These are phyloP conservation scores for Alaudala cheleensis DNA, from an alignment of 2,113 vertebrate genomes.

Conservation along the genomic window DNA sequence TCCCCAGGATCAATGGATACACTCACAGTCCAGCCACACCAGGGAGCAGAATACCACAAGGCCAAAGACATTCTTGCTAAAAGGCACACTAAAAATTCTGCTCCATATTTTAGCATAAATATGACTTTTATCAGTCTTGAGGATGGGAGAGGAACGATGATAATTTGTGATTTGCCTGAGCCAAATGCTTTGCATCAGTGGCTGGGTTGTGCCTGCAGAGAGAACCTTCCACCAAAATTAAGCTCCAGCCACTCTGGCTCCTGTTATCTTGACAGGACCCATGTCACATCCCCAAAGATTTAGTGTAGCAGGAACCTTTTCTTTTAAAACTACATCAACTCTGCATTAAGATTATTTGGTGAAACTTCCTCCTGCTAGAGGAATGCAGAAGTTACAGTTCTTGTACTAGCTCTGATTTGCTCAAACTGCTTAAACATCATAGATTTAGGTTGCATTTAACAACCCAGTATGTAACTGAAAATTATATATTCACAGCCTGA, in stretches of 20 bases:
- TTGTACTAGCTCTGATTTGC: background rate
- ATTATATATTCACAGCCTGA: slow-evolving; percentile 57
- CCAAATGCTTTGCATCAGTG: background rate
- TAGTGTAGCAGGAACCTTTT: background rate
- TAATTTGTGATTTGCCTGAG: background rate
- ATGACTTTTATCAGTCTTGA: background rate
- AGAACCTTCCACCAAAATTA: slow-evolving; percentile 2
- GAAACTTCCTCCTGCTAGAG: slow-evolving; percentile 7
- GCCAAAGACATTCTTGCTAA: slow-evolving; percentile 3
- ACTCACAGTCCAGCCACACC: slow-evolving; percentile 15
- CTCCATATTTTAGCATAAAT: background rate
- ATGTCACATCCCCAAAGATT: background rate
- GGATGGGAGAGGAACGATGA: background rate
- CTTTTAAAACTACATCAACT: slow-evolving; percentile 31
- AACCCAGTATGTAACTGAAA: slow-evolving; percentile 37
- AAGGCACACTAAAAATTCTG: slow-evolving; percentile 10
- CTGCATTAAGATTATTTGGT: slow-evolving; percentile 32
- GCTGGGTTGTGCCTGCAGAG: background rate
- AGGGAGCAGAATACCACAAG: background rate
- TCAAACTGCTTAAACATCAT: slow-evolving; percentile 15
- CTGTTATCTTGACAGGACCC: background rate
- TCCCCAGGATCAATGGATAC: slow-evolving; percentile 41
- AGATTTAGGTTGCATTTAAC: slow-evolving; percentile 51
- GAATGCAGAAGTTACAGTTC: background rate
- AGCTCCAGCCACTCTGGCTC: background rate